Evolutionary conservation across 1,140 invertebrate species (phyloP).

Genomic region (Amyelois transitella): DNA sequence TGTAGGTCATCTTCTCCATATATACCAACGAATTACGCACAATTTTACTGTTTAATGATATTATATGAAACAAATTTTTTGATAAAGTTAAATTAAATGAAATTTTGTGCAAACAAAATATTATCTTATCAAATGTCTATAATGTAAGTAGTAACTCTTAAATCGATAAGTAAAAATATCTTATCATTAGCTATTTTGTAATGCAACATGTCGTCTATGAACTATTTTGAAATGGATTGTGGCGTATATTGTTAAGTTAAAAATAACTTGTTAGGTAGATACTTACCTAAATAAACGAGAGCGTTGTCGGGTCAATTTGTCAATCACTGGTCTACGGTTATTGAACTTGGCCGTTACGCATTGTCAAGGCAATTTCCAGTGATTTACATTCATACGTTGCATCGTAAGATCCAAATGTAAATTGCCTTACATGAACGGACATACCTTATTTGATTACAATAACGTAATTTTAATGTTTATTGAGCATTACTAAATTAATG

Average conservation of each 20-base stretch:
- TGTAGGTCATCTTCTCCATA: no score
- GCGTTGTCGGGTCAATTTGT: constrained; percentile 25
- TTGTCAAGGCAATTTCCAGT: constrained; percentile 36
- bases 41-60: no score
- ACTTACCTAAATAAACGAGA: background rate
- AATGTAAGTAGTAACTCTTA: background rate
- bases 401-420: constrained; percentile 4
- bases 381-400: constrained; percentile 49
- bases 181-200: background rate
- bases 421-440: background rate
- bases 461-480: background rate
- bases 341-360: constrained; percentile 36
- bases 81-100: background rate
- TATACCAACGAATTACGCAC: no score
- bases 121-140: background rate
- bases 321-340: constrained; percentile 29
- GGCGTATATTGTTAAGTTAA: background rate
- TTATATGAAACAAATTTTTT: no score
- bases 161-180: background rate
- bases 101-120: background rate
- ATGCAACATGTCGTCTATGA: no score
- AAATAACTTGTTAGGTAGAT: background rate
- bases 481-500: background rate
- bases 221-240: background rate
- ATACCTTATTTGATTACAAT: background rate